Evolutionary conservation across 2,888 invertebrate genomes (phyloP), one percentile per base, ranked within the genome.

Genomic region (Tortricodes alternella): DNA sequence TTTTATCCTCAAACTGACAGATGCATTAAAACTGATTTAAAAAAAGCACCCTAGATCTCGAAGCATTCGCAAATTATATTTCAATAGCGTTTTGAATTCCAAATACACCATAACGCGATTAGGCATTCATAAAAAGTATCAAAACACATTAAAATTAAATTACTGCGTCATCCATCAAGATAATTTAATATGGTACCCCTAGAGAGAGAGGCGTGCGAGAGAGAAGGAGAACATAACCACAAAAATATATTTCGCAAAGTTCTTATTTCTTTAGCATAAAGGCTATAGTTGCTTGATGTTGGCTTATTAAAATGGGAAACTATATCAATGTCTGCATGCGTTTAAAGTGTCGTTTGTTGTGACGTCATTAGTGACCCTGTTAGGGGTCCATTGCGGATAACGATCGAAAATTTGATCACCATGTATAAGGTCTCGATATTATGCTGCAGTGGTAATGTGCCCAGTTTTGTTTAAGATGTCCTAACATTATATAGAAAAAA

Each of bases 61-160:
- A 27, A 27, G 21, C 39, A 24, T 15, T 48, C 29, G 56, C 56
- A 56, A 50, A 56, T 56, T 50, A 50, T 18, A 49, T 50, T 56
- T 32, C 49, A 50, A 55, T 55, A 13, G 35, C 53, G 18, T 43
- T 55, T 53, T 53, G 38, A 43, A 56, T 44, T 50, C 35, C 24
- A 15, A 43, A 49, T 43, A 56, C 49, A 43, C 37, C 56, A 44
- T 56, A 50, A 50, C 49, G 50, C 37, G 43, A 50, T 56, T 56
- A 56, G 15, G 56, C 49, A 56, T 56, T 56, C 56, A 56, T 44
- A 56, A 56, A 56, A 50, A 46, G 21, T 44, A 58, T 58, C 58
- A 58, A 53, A 58, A 53, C 58, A 58, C 58, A 58, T 58, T 58
- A 58, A 58, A 58, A 58, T 58, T 58, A 53, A 58, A 58, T 58